Evolutionary conservation across 2,113 vertebrate genomes (phyloP).

Genomic region (Brachypodius melanocephalos): DNA sequence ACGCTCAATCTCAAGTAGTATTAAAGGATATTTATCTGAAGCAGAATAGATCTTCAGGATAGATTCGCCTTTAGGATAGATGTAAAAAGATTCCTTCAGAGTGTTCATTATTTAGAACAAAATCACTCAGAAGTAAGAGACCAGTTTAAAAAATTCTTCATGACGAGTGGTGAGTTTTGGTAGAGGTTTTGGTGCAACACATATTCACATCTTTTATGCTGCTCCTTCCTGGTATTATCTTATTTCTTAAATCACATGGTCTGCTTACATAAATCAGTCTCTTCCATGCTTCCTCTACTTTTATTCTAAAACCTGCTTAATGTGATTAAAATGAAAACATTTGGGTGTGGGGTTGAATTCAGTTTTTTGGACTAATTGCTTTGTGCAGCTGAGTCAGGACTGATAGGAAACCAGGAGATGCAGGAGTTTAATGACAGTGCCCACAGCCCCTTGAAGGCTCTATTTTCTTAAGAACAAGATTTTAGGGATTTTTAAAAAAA

Average conservation of each 20-base stretch:
- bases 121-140: background rate
- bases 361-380: background rate
- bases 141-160: background rate
- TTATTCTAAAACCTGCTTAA: background rate
- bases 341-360: background rate
- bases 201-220: background rate
- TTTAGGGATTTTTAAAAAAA: background rate
- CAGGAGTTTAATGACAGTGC: background rate
- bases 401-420: background rate
- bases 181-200: background rate
- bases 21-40: background rate
- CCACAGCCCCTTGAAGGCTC: accelerated
- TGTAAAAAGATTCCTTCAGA: background rate
- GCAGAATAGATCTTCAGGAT: background rate
- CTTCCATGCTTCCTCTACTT: background rate
- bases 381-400: background rate
- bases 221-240: background rate
- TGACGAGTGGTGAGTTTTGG: background rate
- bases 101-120: background rate
- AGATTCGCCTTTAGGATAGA: background rate
- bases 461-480: background rate
- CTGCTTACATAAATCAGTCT: background rate
- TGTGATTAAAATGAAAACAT: background rate
- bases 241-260: background rate
- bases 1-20: background rate